Evolutionary conservation across 2,113 vertebrate genomes (phyloP).

Genomic region (Platanista minor): DNA sequence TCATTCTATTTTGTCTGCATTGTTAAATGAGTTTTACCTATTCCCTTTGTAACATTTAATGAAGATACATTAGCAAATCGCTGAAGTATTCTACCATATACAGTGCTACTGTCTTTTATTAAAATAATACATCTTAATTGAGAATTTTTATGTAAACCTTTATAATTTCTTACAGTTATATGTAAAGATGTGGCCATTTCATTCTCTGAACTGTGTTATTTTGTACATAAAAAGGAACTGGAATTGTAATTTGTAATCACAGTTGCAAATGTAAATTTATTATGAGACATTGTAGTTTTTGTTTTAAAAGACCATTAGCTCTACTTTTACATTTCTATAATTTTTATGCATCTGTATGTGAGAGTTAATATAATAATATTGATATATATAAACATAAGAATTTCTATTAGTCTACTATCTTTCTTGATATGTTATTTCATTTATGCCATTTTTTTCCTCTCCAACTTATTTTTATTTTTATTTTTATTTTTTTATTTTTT

Average conservation of each 20-base stretch:
- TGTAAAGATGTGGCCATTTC: background rate
- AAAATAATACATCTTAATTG: background rate
- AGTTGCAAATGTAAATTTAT: background rate
- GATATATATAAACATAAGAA: background rate
- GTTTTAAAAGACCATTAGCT: background rate
- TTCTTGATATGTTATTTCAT: background rate
- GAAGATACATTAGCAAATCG: background rate
- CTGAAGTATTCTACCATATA: background rate
- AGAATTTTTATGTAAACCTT: background rate
- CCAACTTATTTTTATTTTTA: background rate
- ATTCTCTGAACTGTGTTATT: background rate
- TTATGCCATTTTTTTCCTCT: background rate
- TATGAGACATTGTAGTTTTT: background rate
- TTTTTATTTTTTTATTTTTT: too few relatives aligned
- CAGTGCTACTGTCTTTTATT: background rate
- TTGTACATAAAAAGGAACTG: background rate
- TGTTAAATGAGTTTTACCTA: background rate
- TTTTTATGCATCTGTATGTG: background rate
- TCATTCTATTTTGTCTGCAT: background rate
- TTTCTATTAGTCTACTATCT: background rate
- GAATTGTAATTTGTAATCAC: background rate
- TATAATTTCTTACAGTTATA: background rate
- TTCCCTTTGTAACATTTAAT: background rate
- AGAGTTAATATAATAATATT: background rate
- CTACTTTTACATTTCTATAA: background rate